A percentile compares a stretch with the other conserved stretches of the same genome.
phyloP scores from a whole-genome alignment of 2,113 vertebrate genomes.

The Panthera leo region DNA sequence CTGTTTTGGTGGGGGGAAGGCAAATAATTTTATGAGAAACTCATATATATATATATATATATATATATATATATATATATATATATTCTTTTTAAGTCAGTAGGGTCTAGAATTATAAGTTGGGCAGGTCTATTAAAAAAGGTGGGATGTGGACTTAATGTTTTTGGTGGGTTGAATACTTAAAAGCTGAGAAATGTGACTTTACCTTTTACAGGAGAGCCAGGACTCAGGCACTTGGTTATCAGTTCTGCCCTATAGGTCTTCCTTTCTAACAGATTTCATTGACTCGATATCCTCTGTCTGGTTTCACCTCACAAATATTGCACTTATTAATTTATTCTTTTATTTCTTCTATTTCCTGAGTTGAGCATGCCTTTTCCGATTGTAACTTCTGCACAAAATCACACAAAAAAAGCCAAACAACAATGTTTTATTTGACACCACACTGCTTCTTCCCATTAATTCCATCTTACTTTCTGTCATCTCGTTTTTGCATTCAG shows the following conservation, averaged over 20 bases:
- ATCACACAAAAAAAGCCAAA: neutral
- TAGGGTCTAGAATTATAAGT: neutral
- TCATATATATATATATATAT: no score
- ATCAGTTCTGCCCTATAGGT: no score
- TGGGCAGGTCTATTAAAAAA: neutral
- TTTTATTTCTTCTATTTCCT: neutral
- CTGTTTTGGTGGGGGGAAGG: neutral
- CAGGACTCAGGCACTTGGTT: neutral
- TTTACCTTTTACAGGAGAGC: neutral
- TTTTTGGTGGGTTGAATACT: neutral
- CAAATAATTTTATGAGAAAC: neutral
- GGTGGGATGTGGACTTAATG: no score
- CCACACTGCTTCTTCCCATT: neutral
- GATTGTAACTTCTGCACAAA: neutral
- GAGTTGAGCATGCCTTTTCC: neutral
- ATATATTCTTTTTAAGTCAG: neutral
- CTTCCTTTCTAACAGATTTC: neutral
- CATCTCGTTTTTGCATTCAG: no score
- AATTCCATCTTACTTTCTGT: neutral
- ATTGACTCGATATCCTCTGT: neutral
- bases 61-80: neutral
- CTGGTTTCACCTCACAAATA: neutral
- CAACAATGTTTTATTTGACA: neutral
- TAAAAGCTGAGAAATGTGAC: neutral
- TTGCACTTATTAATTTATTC: neutral